These are phyloP conservation scores for Colletes latitarsis DNA, from an alignment of 1,140 invertebrate species.

Conservation along the genomic window DNA sequence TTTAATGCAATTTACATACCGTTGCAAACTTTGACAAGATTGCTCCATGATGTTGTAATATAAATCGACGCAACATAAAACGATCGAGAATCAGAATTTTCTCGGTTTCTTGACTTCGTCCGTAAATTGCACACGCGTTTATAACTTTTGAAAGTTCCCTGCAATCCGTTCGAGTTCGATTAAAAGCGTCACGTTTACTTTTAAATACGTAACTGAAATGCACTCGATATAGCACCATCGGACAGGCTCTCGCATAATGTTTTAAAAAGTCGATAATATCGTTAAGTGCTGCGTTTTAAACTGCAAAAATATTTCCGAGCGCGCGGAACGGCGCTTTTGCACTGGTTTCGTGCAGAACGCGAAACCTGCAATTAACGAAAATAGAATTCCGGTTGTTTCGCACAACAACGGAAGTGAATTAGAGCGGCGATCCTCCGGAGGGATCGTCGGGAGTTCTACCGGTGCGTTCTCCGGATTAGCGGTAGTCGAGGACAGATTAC, in stretches of 20 bases:
- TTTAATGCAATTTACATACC: too few species aligned
- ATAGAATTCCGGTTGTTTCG: slow-evolving; percentile 5
- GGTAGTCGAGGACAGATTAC: slow-evolving; percentile 7
- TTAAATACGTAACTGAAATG: background rate
- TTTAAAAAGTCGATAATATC: slow-evolving; percentile 7
- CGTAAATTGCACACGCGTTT: too few species aligned
- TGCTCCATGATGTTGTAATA: too few species aligned
- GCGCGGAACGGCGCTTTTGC: too few species aligned
- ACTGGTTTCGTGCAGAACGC: too few species aligned
- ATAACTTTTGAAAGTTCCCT: background rate
- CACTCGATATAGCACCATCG: background rate
- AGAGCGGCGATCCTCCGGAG: background rate
- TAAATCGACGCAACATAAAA: too few species aligned
- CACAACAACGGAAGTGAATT: background rate
- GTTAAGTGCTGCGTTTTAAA: background rate
- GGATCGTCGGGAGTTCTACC: background rate
- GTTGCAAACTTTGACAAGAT: too few species aligned
- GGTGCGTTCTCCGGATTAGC: slow-evolving; percentile 1
- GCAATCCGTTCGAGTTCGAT: background rate
- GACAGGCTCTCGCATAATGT: slow-evolving; percentile 11
- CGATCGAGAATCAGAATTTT: too few species aligned
- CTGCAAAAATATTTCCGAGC: too few species aligned
- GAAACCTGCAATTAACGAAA: background rate
- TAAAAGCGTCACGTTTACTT: background rate
- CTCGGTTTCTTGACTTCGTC: too few species aligned